Evolutionary conservation across 2,888 invertebrate genomes (phyloP).

Genomic region (Aleiodes leptofemur): DNA sequence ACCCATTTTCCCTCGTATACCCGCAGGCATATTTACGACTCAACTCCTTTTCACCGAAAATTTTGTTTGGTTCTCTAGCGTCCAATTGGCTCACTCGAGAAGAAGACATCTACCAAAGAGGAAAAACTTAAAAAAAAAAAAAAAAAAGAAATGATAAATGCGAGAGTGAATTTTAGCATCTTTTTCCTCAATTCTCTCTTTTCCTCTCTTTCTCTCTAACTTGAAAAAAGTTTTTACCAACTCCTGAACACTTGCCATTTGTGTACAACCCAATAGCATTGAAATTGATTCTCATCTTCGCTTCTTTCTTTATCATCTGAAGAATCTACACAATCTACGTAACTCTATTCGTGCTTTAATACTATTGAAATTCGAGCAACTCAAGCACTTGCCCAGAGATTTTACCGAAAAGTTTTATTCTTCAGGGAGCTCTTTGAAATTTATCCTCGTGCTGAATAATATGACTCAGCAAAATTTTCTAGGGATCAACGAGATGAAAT

Average conservation of each 20-base stretch:
- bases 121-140: background rate
- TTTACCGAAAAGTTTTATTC: background rate
- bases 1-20: constrained; percentile 8
- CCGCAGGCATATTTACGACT: constrained; percentile 25
- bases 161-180: too few species aligned
- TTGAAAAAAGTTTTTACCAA: background rate
- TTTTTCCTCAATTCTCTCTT: too few species aligned
- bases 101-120: background rate
- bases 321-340: constrained; percentile 1
- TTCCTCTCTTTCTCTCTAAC: background rate
- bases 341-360: background rate
- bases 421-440: too few species aligned
- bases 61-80: constrained; percentile 21
- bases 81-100: constrained; percentile 12
- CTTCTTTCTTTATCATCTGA: constrained; percentile 8
- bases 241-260: background rate
- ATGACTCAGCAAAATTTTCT: too few species aligned
- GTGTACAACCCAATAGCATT: background rate
- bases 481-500: too few species aligned
- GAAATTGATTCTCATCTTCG: background rate
- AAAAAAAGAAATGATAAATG: background rate
- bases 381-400: background rate
- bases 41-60: constrained; percentile 18
- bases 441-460: too few species aligned
- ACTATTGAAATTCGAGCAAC: constrained; percentile 2